Conservation (phyloP, 2,797 vertebrate genomes). For the Eleutherodactylus coqui region DNA sequence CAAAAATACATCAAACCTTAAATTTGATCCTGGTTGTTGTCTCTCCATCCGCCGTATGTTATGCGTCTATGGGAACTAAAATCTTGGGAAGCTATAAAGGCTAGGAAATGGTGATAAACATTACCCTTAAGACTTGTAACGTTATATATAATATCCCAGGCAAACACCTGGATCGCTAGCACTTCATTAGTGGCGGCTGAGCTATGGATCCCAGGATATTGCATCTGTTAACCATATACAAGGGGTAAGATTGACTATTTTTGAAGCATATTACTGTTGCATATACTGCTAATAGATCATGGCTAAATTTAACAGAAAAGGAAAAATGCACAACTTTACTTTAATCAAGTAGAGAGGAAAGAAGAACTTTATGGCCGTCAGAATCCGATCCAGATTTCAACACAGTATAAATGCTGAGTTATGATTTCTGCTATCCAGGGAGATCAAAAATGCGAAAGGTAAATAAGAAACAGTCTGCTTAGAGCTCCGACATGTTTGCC, state of each 20-base stretch:
- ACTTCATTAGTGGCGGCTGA: constrained; percentile 20
- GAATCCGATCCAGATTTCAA: constrained; percentile 39
- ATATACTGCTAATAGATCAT: constrained; percentile 8
- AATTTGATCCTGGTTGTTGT: constrained; percentile 1
- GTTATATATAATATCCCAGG: constrained; percentile 22
- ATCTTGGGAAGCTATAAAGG: constrained; percentile 33
- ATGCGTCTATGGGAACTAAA: constrained; percentile 28
- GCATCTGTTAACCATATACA: background rate
- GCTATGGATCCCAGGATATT: constrained; percentile 5
- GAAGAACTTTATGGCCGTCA: constrained; percentile 2
- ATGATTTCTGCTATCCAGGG: constrained; percentile 46
- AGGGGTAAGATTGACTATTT: background rate
- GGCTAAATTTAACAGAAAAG: background rate
- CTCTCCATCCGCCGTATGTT: constrained; percentile 22
- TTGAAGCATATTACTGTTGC: background rate
- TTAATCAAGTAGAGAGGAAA: constrained; percentile 35
- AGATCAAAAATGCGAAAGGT: constrained; percentile 48
- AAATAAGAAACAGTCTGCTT: constrained; percentile 54
- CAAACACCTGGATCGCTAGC: constrained; percentile 17
- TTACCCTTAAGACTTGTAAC: constrained; percentile 16
- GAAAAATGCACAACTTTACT: background rate
- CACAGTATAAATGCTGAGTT: constrained; percentile 51
- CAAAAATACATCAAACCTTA: background rate
- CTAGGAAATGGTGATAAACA: constrained; percentile 42
- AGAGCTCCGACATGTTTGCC: constrained; percentile 24